Percentiles rank a stretch among this genome's conserved stretches.
These are phyloP conservation scores for Pristionchus exspectatus DNA, from an alignment of 2,888 invertebrate genomes.

Conservation along the genomic window DNA sequence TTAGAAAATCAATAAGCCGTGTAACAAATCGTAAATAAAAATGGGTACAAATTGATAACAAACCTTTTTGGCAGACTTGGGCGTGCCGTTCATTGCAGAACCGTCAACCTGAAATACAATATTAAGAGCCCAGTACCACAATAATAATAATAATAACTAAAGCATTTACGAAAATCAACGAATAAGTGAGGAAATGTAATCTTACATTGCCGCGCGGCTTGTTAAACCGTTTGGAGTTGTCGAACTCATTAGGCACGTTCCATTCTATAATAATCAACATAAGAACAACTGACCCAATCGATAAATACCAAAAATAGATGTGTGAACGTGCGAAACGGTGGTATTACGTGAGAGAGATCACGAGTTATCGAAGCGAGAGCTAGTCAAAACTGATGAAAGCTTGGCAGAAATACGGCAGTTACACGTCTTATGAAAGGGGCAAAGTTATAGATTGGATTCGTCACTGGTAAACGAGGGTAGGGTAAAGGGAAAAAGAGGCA, in stretches of 20 bases:
- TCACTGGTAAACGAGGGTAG: background rate
- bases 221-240: constrained; percentile 50
- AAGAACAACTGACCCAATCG: background rate
- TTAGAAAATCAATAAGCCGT: background rate
- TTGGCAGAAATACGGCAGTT: background rate
- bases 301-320: background rate
- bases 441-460: background rate
- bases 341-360: background rate
- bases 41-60: background rate
- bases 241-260: constrained; percentile 31
- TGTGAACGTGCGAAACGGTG: constrained; percentile 20
- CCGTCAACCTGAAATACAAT: background rate
- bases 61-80: constrained; percentile 33
- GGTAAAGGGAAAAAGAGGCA: background rate
- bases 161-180: background rate
- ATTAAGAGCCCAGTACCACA: background rate
- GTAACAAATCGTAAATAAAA: background rate
- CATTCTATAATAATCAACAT: constrained; percentile 11
- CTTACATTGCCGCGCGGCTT: constrained; percentile 21
- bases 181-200: background rate
- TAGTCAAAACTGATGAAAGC: background rate
- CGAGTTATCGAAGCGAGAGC: constrained; percentile 24
- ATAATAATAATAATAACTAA: background rate
- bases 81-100: constrained; percentile 5
- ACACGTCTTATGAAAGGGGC: background rate